phyloP scores from a whole-genome alignment of 2,888 invertebrate species.

The Melanchra persicariae region DNA sequence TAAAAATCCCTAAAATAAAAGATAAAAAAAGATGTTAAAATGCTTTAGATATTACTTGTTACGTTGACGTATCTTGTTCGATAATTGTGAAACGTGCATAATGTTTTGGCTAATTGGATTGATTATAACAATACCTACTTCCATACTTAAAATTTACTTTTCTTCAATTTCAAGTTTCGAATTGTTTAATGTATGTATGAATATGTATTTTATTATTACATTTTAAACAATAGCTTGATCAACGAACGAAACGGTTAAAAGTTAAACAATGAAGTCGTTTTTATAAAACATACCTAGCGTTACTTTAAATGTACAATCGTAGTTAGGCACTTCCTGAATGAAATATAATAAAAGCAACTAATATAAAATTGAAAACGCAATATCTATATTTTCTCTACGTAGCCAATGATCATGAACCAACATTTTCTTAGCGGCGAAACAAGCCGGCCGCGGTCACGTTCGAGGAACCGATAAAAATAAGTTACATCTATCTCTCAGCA shows the following conservation, averaged over 20 bases:
- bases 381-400: conserved; percentile 50
- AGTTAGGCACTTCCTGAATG: conserved; percentile 4
- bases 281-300: neutral
- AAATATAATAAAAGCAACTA: conserved; percentile 29
- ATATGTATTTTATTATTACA: neutral
- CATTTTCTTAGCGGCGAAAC: conserved; percentile 37
- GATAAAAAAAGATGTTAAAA: too few relatives aligned
- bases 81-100: neutral
- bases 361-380: conserved; percentile 28
- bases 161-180: neutral
- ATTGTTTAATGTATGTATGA: too few relatives aligned
- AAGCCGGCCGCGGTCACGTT: conserved; percentile 56
- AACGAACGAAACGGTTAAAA: neutral
- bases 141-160: neutral
- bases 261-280: neutral
- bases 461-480: conserved; percentile 73
- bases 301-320: neutral
- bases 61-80: neutral
- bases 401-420: conserved; percentile 53
- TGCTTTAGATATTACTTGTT: neutral
- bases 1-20: too few relatives aligned
- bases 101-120: neutral
- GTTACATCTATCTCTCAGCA: conserved; percentile 69
- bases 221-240: neutral
- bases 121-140: neutral